Base-by-base conservation (phyloP, 2,113 vertebrate genomes). In the Mastomys natalensis region DNA sequence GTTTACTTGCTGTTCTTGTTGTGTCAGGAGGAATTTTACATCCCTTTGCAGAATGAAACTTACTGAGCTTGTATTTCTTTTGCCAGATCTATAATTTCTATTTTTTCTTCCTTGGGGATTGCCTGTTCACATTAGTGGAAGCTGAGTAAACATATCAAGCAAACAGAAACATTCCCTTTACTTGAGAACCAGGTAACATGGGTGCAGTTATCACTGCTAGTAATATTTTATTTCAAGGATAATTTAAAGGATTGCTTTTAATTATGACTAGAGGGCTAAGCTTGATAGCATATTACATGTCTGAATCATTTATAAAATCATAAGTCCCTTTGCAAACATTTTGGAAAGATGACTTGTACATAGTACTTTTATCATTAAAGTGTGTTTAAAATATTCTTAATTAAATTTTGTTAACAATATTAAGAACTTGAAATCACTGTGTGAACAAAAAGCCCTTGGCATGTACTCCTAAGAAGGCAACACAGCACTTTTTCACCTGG, bases 171-270 rank as follows among this genome's bases (percentile, higher is more conserved):
- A 31, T 43, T 94, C 8, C 29, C 37, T 94, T 96, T 62, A 60
- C 70, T 94, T 53, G 70, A 94, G 64, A 89, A 84, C 81, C 12
- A 90, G 89, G 91, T 85, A 95, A 60, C 86, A 88, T 78, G 62
- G 40, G 70, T 92, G 78, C 9, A 92, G 37, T 94, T 95, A 78
- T 68, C 89, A 94, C 45, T 78, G 53, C 55, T 90, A n/a, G 62
- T 85, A 92, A 73, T 94, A 94, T 85, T 88, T n/a, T 31, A 92
- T 90, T 55, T 94, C 89, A 12, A 31, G 43, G 70, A 94, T 82
- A 94, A 95, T 90, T 78, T 95, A 88, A 97, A 91, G 62, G 87
- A 94, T 91, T 55, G 84, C 68, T 90, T 97, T 94, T 95, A 93
- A 96, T 97, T 95, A 89, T 22, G 51, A 66, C 40, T 87, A 78